phyloP scores from a whole-genome alignment of 2,888 invertebrate genomes.

The Orthosia incerta region DNA sequence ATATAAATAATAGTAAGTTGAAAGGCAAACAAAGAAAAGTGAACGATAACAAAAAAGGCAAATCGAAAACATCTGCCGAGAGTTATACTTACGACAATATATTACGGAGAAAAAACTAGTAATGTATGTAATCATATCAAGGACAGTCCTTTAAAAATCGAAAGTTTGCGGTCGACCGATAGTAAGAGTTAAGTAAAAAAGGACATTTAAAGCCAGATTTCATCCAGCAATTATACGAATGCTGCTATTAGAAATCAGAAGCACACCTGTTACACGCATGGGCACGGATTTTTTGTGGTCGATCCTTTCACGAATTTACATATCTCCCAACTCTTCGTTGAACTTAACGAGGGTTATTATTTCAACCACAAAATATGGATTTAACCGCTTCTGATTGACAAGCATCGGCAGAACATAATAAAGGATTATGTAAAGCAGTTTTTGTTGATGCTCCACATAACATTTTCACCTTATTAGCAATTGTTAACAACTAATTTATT shows the following conservation, averaged over 20 bases:
- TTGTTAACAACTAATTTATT: slow-evolving; percentile 81
- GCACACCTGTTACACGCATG: slow-evolving; percentile 86
- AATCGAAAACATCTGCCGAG: slow-evolving; percentile 65
- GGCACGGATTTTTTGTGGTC: slow-evolving; percentile 84
- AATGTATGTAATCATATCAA: slow-evolving; percentile 60
- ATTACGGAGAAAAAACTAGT: slow-evolving; percentile 44
- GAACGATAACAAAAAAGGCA: slow-evolving; percentile 51
- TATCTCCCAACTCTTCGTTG: slow-evolving; percentile 85
- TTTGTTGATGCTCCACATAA: slow-evolving; percentile 74
- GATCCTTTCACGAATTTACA: slow-evolving; percentile 88
- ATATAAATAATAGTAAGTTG: slow-evolving; percentile 44
- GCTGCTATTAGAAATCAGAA: slow-evolving; percentile 86
- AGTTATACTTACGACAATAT: slow-evolving; percentile 47
- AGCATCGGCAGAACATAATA: slow-evolving; percentile 78
- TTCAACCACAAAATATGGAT: slow-evolving; percentile 87
- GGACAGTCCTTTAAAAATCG: slow-evolving; percentile 74
- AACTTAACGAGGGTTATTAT: slow-evolving; percentile 88
- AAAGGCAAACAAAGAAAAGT: slow-evolving; percentile 48
- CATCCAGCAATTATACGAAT: slow-evolving; percentile 79
- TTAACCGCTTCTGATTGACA: slow-evolving; percentile 87
- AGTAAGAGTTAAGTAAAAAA: slow-evolving; percentile 80
- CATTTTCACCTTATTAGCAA: slow-evolving; percentile 84
- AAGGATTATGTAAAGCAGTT: slow-evolving; percentile 77
- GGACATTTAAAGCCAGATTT: slow-evolving; percentile 75
- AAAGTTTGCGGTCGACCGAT: slow-evolving; percentile 80